Base-by-base conservation (phyloP, 2,797 vertebrate genomes). In the Bothrops alternatus region DNA sequence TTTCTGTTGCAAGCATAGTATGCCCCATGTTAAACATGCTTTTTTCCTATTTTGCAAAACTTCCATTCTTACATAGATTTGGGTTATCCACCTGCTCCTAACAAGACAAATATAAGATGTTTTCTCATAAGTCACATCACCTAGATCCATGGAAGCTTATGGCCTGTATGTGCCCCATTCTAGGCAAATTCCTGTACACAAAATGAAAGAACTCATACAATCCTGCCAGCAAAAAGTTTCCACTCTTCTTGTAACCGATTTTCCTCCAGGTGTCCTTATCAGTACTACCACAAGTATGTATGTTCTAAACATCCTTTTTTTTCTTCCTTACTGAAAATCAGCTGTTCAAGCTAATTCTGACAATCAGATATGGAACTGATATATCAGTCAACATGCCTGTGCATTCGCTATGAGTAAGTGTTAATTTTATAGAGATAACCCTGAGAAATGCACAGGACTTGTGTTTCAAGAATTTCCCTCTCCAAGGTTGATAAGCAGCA, bases 231-330 rank as follows among this genome's bases (percentile, higher is more conserved):
- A 91, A 94, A 94, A 92, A 93, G 95, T 94, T 93, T 96, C 95
- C 95, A 96, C 94, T 94, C 18, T 96, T 97, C 96, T 95, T 73
- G 93, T 96, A 96, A 96, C 90, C 89, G 92, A 88, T 90, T 92
- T 93, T 88, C 25, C 95, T 95, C 97, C 96, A 97, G 93, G 57
- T 95, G 93, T 86, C 93, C 93, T 96, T 96, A 96, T 95, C 90
- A 0, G 91, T 93, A 88, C 90, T 25, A 25, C 91, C 95, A 94
- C 95, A 95, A 95, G 73, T 93, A 96, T 94, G 91, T 87, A 92
- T 32, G 82, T 90, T 93, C 94, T 85, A 92, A 88, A 94, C 73
- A 95, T 95, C 93, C 94, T 91, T 93, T 86, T 86, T 6, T 90
- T 85, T 93, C 95, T 95, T 94, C 73, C 42, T 94, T 95, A 93